phyloP scores from a whole-genome alignment of 1,140 invertebrate genomes.

The Mesaphorura yosii region DNA sequence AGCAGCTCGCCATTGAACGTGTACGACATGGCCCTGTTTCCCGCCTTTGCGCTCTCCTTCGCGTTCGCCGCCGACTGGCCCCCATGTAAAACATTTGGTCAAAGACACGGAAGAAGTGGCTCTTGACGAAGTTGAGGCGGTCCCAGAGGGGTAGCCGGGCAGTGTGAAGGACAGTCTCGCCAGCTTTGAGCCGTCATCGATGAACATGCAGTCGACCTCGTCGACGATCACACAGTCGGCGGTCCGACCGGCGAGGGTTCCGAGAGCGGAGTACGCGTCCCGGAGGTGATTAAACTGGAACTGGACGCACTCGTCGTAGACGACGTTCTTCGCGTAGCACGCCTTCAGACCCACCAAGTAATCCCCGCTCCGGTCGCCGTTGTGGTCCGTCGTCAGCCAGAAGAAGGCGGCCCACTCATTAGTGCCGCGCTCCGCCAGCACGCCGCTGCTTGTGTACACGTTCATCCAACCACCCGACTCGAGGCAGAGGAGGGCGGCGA shows the following conservation, averaged over 20 bases:
- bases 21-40: background rate
- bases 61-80: background rate
- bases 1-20: background rate
- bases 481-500: conserved; percentile 5
- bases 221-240: conserved; percentile 8
- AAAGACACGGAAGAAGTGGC: background rate
- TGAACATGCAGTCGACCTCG: conserved; percentile 22
- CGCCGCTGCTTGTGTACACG: conserved; percentile 5
- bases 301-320: conserved; percentile 10
- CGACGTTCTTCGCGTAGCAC: conserved; percentile 15
- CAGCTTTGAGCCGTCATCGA: conserved; percentile 14
- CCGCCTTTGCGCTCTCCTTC: no score
- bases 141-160: conserved; percentile 16
- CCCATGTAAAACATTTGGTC: conserved; percentile 3
- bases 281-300: conserved; percentile 18
- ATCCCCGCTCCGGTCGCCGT: background rate
- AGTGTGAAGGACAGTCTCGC: conserved; percentile 5
- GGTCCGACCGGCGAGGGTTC: background rate
- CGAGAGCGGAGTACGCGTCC: conserved; percentile 10
- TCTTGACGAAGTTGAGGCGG: background rate
- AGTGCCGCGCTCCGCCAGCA: conserved; percentile 16
- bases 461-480: background rate
- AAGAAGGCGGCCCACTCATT: conserved; percentile 1
- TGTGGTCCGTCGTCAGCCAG: conserved; percentile 1
- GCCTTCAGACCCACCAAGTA: background rate